Evolutionary conservation across 2,797 vertebrate species (phyloP).

Genomic region (Siniperca undulata): DNA sequence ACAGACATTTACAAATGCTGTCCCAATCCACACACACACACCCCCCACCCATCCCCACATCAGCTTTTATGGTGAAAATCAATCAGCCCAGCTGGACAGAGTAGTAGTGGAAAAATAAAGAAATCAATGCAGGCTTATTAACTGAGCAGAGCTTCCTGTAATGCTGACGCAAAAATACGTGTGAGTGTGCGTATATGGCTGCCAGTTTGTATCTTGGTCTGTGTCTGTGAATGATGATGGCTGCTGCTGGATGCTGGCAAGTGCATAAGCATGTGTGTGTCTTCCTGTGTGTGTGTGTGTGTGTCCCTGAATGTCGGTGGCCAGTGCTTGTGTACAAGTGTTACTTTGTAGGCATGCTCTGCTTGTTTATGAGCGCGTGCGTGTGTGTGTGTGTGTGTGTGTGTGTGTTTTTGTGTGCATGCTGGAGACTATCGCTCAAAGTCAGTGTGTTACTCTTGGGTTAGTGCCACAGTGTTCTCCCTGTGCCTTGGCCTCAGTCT

Average conservation of each 20-base stretch:
- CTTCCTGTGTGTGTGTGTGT: conserved; percentile 23
- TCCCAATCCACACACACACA: not conserved
- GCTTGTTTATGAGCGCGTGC: conserved; percentile 62
- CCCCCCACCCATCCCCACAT: conserved; percentile 18
- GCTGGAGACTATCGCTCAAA: conserved; percentile 70
- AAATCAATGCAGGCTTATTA: conserved; percentile 83
- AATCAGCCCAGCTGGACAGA: conserved; percentile 69
- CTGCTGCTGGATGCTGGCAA: conserved; percentile 48
- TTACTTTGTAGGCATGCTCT: conserved; percentile 60
- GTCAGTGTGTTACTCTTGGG: conserved; percentile 73
- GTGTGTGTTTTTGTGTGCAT: conserved; percentile 23
- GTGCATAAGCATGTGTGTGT: conserved; percentile 49
- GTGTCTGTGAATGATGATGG: conserved; percentile 60
- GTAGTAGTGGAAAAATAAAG: conserved; percentile 74
- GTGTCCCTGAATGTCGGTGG: conserved; percentile 53
- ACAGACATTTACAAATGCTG: conserved; percentile 63
- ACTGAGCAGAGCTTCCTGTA: conserved; percentile 69
- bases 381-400: conserved; percentile 8
- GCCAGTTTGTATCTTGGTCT: conserved; percentile 45
- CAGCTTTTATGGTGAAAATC: conserved; percentile 72
- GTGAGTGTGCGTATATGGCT: conserved; percentile 16
- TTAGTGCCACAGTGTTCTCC: conserved; percentile 61
- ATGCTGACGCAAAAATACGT: conserved; percentile 63
- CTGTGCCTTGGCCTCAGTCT: conserved; percentile 72
- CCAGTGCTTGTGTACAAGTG: conserved; percentile 65